These are phyloP conservation scores for Thymelicus acteon DNA, from an alignment of 2,888 invertebrate species.

Conservation along the genomic window DNA sequence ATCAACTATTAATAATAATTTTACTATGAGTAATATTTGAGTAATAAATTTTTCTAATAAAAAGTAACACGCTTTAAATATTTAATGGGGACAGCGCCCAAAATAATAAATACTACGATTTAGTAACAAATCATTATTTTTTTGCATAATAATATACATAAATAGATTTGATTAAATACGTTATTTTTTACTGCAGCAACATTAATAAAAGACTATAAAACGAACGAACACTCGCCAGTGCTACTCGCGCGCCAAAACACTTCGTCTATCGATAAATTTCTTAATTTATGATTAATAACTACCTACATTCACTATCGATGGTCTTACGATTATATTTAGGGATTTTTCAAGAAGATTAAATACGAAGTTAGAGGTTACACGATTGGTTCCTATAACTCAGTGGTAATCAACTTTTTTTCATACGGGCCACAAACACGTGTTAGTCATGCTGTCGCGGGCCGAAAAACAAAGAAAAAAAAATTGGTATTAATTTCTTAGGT, in stretches of 20 bases:
- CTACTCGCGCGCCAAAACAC: conserved; percentile 61
- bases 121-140: conserved; percentile 25
- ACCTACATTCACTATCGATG: conserved; percentile 34
- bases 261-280: conserved; percentile 53
- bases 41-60: conserved; percentile 30
- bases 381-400: background rate
- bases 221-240: conserved; percentile 52
- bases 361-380: conserved; percentile 21
- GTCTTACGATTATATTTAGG: conserved; percentile 43
- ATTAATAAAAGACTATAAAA: conserved; percentile 48
- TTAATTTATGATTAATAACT: conserved; percentile 56
- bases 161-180: conserved; percentile 39
- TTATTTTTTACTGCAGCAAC: conserved; percentile 52
- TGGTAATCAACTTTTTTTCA: too few species aligned
- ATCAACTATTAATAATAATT: conserved; percentile 22
- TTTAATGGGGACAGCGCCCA: conserved; percentile 27
- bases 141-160: conserved; percentile 20
- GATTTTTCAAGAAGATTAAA: conserved; percentile 30
- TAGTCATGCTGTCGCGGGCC: too few species aligned
- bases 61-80: conserved; percentile 31
- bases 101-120: conserved; percentile 31
- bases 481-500: too few species aligned
- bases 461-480: too few species aligned
- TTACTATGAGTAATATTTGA: conserved; percentile 21
- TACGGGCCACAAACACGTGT: too few species aligned